phyloP scores from a whole-genome alignment of 2,888 invertebrate species.

The Sphaerophoria rueppellii region DNA sequence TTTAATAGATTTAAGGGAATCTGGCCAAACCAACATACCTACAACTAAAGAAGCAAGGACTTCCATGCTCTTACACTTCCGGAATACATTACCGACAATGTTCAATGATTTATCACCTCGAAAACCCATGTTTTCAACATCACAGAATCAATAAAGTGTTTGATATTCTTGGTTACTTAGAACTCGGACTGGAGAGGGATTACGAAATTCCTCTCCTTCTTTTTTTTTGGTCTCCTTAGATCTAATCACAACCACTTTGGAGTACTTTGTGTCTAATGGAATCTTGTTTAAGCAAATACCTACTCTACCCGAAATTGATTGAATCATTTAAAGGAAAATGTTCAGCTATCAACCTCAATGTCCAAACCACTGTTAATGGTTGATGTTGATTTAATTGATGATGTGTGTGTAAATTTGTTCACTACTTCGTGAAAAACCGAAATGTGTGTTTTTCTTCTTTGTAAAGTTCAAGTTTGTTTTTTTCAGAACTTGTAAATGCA shows the following conservation, averaged over 20 bases:
- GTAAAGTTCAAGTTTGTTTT: no score
- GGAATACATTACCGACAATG: conserved; percentile 15
- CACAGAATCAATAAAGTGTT: conserved; percentile 50
- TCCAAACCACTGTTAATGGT: no score
- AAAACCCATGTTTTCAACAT: conserved; percentile 28
- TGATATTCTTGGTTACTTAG: conserved; percentile 25
- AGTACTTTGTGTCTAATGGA: conserved; percentile 67
- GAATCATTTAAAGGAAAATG: conserved; percentile 31
- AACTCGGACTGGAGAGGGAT: neutral
- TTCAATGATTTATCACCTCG: conserved; percentile 62
- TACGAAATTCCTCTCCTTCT: neutral
- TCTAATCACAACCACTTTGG: conserved; percentile 48
- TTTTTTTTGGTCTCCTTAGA: conserved; percentile 5
- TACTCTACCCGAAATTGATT: conserved; percentile 41
- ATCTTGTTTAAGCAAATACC: conserved; percentile 53
- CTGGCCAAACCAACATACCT: no score
- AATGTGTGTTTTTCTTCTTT: no score
- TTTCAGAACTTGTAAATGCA: no score
- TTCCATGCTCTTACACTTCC: no score
- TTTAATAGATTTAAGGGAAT: conserved; percentile 4
- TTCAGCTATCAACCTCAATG: no score
- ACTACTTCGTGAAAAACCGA: no score
- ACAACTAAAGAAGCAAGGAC: no score
- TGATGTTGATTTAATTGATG: neutral
- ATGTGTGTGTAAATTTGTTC: neutral